Evolutionary conservation across 1,140 invertebrate species (phyloP).

Genomic region (Aphelinus certus): DNA sequence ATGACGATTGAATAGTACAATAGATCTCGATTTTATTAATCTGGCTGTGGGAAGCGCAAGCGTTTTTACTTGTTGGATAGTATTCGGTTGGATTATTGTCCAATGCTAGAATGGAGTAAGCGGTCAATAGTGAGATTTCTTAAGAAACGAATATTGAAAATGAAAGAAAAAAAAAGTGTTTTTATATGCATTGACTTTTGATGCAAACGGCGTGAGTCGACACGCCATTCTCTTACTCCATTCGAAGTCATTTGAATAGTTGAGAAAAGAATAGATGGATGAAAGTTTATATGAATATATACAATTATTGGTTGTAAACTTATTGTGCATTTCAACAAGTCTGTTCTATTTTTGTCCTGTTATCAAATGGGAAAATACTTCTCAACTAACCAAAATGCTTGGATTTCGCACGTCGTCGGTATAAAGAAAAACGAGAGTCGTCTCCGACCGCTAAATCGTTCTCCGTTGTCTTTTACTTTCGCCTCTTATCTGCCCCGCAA

Average conservation of each 20-base stretch:
- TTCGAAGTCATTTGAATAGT: conserved; percentile 7
- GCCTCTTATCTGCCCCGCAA: conserved; percentile 21
- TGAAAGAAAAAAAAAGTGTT: conserved; percentile 7
- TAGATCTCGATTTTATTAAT: conserved; percentile 26
- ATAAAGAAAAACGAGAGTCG: conserved; percentile 6
- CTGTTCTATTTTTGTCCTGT: conserved; percentile 12
- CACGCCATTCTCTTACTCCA: neutral
- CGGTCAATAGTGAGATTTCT: conserved; percentile 10
- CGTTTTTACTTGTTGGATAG: conserved; percentile 20
- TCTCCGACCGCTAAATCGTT: conserved; percentile 1
- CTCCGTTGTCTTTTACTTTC: conserved; percentile 29
- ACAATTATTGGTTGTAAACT: neutral
- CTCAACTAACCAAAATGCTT: conserved; percentile 16
- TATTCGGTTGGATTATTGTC: conserved; percentile 10
- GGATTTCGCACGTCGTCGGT: neutral
- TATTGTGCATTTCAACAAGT: conserved; percentile 18
- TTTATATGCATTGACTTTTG: conserved; percentile 17
- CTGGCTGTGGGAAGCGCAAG: conserved; percentile 4
- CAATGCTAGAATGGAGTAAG: conserved; percentile 7
- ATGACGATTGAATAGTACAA: conserved; percentile 14
- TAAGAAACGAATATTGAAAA: conserved; percentile 27
- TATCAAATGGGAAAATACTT: conserved; percentile 10
- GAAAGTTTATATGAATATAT: conserved; percentile 13
- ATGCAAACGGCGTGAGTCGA: neutral
- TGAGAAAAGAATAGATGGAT: conserved; percentile 7